Percentiles rank a stretch among this genome's conserved stretches.
These are phyloP conservation scores for Limnothrissa miodon DNA, from an alignment of 2,113 vertebrate genomes.

Conservation along the genomic window DNA sequence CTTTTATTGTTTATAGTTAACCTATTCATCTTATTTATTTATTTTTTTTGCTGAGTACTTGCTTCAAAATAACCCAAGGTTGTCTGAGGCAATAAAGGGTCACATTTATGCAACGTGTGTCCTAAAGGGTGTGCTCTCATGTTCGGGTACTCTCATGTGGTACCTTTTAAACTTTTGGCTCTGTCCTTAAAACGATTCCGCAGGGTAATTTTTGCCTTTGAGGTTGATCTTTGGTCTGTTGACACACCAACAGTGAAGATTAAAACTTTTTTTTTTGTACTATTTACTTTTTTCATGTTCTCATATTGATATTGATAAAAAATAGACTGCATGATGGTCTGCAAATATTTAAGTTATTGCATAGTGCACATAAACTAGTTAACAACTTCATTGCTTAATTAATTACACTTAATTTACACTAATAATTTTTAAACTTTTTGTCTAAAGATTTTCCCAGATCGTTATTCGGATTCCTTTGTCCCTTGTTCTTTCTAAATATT, in stretches of 20 bases:
- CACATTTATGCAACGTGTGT: not conserved
- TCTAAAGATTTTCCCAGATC: no score
- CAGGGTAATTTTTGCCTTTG: not conserved
- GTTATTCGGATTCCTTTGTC: no score
- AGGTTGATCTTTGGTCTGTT: not conserved
- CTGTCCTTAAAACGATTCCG: not conserved
- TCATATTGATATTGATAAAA: no score
- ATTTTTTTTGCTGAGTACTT: not conserved
- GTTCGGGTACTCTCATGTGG: not conserved
- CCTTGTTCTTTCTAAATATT: not conserved
- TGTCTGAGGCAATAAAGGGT: slow-evolving; percentile 8
- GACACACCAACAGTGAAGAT: not conserved
- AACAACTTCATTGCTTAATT: no score
- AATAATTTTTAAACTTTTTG: no score
- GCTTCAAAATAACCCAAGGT: slow-evolving; percentile 16
- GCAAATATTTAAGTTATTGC: no score
- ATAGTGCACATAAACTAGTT: no score
- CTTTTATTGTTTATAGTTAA: slow-evolving; percentile 13
- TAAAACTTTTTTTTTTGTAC: not conserved
- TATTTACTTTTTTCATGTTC: no score
- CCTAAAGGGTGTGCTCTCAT: not conserved
- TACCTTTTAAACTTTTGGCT: not conserved
- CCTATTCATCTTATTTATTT: not conserved
- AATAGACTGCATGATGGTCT: no score
- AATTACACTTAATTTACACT: no score